phyloP scores from a whole-genome alignment of 2,113 vertebrate genomes.

The Girardinichthys multiradiatus region DNA sequence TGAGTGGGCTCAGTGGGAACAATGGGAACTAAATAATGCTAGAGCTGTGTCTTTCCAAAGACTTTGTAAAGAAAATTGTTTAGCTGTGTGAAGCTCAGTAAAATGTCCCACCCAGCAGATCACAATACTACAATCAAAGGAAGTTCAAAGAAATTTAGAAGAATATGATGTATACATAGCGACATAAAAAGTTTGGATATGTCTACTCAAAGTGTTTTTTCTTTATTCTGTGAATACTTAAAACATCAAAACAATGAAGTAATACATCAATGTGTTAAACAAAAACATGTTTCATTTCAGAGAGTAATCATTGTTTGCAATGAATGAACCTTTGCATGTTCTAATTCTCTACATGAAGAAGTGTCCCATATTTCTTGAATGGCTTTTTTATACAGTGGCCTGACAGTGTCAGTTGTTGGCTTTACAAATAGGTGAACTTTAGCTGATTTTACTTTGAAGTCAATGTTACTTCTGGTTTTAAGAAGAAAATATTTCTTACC shows the following conservation, averaged over 20 bases:
- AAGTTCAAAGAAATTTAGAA: slow-evolving; percentile 19
- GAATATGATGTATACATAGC: slow-evolving; percentile 9
- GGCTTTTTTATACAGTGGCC: not conserved
- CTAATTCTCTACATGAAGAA: not conserved
- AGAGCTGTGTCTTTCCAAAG: not conserved
- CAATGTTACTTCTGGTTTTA: no score
- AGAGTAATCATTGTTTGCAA: not conserved
- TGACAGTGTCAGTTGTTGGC: no score
- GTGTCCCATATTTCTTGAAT: not conserved
- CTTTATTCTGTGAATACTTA: not conserved
- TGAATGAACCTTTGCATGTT: not conserved
- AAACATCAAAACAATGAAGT: not conserved
- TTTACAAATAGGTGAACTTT: no score
- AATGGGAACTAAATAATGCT: not conserved
- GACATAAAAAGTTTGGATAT: slow-evolving; percentile 8
- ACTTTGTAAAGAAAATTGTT: not conserved
- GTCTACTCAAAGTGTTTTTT: not conserved
- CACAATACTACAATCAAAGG: slow-evolving; percentile 28
- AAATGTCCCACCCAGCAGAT: slow-evolving; percentile 3
- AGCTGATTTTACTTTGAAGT: no score
- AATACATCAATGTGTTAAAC: not conserved
- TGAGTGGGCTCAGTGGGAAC: not conserved
- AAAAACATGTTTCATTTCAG: no score
- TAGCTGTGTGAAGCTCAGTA: not conserved
- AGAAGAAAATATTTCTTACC: no score